Base-by-base conservation (phyloP, 2,797 vertebrate species). In the Betta splendens region DNA sequence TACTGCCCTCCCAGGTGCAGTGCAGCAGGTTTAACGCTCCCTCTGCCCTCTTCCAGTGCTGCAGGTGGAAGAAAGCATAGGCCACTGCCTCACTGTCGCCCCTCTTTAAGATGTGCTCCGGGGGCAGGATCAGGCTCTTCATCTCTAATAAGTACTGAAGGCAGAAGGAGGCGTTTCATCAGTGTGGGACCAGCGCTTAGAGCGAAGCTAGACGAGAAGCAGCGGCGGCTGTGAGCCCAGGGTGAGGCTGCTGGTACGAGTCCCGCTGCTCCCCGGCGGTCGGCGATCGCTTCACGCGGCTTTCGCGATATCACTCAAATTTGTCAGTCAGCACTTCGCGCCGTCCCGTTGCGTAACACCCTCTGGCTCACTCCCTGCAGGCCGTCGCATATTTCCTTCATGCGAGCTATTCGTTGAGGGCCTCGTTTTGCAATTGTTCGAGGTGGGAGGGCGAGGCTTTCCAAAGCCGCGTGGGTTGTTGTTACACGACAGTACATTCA, bases 21-120 rank as follows among this genome's bases (percentile, higher is more conserved):
- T 99, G 97, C 53, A 99, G 87, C 69, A 99, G 91, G 79, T 98
- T 96, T 64, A 99, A 93, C 56, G 97, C 98, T 63, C 98, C 97
- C 83, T 99, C 98, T 75, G 98, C 96, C 74, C 96, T 92, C 80
- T 99, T 99, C 98, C 98, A 99, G 89, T 99, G 98, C 87, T 98
- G 97, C 72, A 99, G 94, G 88, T 99, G 98, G 72, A 98, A 99
- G 89, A 99, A 99, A 29, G 97, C 95, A 18, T 99, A 99, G 0
- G 98, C 97, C 62, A 99, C 94, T 25, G 97, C 97, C 87, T 99
- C 98, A 18, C 98, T 99, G 90, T 99, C 98, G 15, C 98, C 98
- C 43, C 98, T 93, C 77, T 99, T 99, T 89, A 99, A 81, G 87
- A 99, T 98, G 85, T 99, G 97, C 72, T 99, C 98, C 76, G 98